Percentiles rank a stretch among this genome's conserved stretches.
phyloP scores from a whole-genome alignment of 2,888 invertebrate genomes.

The Cyaniris semiargus region DNA sequence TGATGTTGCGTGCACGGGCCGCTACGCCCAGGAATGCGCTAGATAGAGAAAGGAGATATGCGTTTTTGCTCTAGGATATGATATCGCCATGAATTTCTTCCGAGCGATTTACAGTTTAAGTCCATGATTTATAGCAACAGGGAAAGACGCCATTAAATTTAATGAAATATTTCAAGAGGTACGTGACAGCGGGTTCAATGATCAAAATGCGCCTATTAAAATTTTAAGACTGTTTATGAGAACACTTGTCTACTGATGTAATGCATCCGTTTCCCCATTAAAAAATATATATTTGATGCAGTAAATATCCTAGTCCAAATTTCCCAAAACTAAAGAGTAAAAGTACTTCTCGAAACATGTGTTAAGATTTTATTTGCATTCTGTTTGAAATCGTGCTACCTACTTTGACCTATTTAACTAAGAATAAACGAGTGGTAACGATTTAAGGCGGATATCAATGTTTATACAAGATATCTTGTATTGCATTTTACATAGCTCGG shows the following conservation, averaged over 20 bases:
- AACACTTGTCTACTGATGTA: not conserved
- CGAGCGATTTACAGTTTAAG: slow-evolving; percentile 6
- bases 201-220: not conserved
- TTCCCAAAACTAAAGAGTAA: not conserved
- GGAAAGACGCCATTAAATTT: slow-evolving; percentile 7
- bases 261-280: not conserved
- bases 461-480: slow-evolving; percentile 22
- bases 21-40: slow-evolving; percentile 25
- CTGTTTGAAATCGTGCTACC: not conserved
- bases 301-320: not conserved
- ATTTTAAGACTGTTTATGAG: not conserved
- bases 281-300: not conserved
- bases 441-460: slow-evolving; percentile 18
- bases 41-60: not conserved
- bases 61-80: slow-evolving; percentile 14
- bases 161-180: slow-evolving; percentile 9
- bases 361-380: not conserved
- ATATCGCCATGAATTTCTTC: slow-evolving; percentile 12
- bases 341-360: slow-evolving; percentile 3
- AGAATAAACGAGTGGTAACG: slow-evolving; percentile 20
- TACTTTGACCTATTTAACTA: slow-evolving; percentile 14
- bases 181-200: slow-evolving; percentile 5
- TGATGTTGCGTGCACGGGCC: slow-evolving; percentile 10
- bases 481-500: slow-evolving; percentile 1
- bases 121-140: not conserved